phyloP scores from a whole-genome alignment of 2,888 invertebrate genomes.

The Ernsta delagoae region DNA sequence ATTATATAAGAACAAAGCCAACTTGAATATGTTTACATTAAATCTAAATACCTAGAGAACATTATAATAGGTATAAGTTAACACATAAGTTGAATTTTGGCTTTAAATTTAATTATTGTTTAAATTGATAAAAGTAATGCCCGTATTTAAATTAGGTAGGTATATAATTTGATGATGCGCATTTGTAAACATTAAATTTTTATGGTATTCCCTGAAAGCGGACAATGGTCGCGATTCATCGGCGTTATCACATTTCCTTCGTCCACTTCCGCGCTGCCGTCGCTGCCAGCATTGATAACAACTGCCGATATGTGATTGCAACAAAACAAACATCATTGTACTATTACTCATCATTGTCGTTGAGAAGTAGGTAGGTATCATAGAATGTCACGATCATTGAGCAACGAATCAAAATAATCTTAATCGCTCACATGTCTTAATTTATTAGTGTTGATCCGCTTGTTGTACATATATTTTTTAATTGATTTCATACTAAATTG shows the following conservation, averaged over 20 bases:
- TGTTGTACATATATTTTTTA: conserved; percentile 12
- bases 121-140: too few species aligned
- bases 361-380: not conserved
- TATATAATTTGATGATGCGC: not conserved
- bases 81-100: too few species aligned
- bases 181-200: conserved; percentile 25
- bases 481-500: conserved; percentile 1
- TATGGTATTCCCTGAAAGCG: conserved; percentile 51
- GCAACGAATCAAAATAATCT: not conserved
- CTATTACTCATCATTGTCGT: conserved; percentile 13
- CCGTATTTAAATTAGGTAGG: too few species aligned
- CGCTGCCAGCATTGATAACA: conserved; percentile 65
- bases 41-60: too few species aligned
- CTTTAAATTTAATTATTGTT: too few species aligned
- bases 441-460: conserved; percentile 8
- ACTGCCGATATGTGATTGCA: conserved; percentile 38
- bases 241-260: conserved; percentile 77
- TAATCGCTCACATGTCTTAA: conserved; percentile 21
- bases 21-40: too few species aligned
- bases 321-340: conserved; percentile 28
- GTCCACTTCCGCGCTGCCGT: conserved; percentile 68
- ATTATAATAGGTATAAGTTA: too few species aligned
- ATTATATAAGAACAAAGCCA: too few species aligned
- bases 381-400: not conserved
- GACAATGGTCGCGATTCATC: conserved; percentile 66